phyloP scores from a whole-genome alignment of 2,888 invertebrate genomes.

The Cordilura impudica region DNA sequence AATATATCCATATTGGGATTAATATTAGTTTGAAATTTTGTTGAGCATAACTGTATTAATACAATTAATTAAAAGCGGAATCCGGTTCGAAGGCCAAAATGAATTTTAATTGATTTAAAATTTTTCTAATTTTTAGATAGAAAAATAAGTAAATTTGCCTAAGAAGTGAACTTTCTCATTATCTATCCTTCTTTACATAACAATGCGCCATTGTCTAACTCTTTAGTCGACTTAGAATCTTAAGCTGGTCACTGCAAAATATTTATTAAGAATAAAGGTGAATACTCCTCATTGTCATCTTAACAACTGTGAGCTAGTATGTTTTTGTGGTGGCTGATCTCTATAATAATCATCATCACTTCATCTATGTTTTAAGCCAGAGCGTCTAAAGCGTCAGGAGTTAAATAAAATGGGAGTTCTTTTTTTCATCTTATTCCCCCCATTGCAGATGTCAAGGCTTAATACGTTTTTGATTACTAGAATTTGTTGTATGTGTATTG shows the following conservation, averaged over 20 bases:
- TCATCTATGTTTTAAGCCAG: not conserved
- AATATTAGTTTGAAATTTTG: too few species aligned
- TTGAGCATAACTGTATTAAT: too few species aligned
- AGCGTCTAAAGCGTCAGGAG: not conserved
- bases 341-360: not conserved
- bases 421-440: not conserved
- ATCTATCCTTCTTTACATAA: too few species aligned
- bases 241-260: not conserved
- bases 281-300: not conserved
- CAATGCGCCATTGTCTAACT: not conserved
- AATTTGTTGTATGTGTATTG: conserved; percentile 16
- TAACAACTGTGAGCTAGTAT: not conserved
- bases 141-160: too few species aligned
- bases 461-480: not conserved
- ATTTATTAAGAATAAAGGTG: not conserved
- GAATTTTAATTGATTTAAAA: too few species aligned
- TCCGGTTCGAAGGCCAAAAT: too few species aligned
- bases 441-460: conserved; percentile 46
- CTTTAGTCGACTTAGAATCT: not conserved
- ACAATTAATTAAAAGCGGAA: too few species aligned
- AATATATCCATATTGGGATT: too few species aligned
- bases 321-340: not conserved
- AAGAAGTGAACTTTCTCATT: too few species aligned
- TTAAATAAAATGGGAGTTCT: not conserved
- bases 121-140: too few species aligned